A percentile compares a stretch with the other conserved stretches of the same genome.
phyloP scores from a whole-genome alignment of 2,797 vertebrate genomes.

The Parauchenoglanis ngamensis region DNA sequence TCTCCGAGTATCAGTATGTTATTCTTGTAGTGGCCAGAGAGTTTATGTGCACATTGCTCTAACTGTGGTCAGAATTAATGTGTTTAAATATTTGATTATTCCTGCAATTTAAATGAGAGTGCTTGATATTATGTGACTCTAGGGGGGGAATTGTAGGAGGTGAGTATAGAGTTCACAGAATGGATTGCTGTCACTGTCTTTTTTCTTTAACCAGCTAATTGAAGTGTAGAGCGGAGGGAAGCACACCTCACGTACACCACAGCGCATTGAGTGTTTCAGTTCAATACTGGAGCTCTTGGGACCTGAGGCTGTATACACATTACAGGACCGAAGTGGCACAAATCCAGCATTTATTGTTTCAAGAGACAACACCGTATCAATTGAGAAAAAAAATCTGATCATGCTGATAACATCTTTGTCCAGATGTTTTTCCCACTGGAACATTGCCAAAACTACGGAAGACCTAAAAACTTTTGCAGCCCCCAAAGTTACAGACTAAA shows the following conservation, averaged over 20 bases:
- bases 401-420: background rate
- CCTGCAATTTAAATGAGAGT: constrained; percentile 9
- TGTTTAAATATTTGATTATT: constrained; percentile 29
- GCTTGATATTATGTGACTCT: constrained; percentile 7
- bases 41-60: background rate
- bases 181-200: constrained; percentile 16
- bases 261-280: constrained; percentile 16
- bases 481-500: background rate
- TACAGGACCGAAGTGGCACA: background rate
- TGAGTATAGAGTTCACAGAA: constrained; percentile 3
- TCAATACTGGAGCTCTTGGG: background rate
- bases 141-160: background rate
- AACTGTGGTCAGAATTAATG: constrained; percentile 8
- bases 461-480: background rate
- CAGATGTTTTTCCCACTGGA: background rate
- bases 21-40: background rate
- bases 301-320: constrained; percentile 12
- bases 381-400: background rate
- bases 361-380: background rate
- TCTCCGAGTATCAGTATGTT: background rate
- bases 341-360: constrained; percentile 18
- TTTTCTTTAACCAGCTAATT: constrained; percentile 15
- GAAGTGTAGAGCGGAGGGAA: background rate
- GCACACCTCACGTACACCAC: background rate
- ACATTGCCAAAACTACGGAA: background rate